phyloP scores from a whole-genome alignment of 2,888 invertebrate genomes.

The Aricia artaxerxes region DNA sequence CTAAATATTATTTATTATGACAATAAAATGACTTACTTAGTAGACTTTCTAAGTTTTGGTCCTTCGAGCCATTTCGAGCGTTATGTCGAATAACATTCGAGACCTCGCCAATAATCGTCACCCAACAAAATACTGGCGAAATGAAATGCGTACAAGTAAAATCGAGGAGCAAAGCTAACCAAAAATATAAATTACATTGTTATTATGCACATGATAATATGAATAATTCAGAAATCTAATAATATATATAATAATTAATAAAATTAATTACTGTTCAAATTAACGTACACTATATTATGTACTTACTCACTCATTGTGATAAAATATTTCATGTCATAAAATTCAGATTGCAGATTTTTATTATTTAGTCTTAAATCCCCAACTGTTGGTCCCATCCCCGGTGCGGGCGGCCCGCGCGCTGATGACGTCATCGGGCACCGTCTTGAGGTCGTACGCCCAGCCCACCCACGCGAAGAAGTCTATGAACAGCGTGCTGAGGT shows the following conservation, averaged over 20 bases:
- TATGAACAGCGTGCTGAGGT: conserved; percentile 53
- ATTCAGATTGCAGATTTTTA: not conserved
- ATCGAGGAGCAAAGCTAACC: not conserved
- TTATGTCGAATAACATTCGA: too few relatives aligned
- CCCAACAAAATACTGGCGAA: too few relatives aligned
- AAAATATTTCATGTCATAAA: not conserved
- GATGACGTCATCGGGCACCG: conserved; percentile 45
- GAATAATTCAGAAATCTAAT: not conserved
- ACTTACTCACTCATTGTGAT: not conserved
- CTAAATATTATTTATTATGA: too few relatives aligned
- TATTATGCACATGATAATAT: not conserved
- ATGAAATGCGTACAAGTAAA: not conserved
- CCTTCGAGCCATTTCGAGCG: too few relatives aligned
- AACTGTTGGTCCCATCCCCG: conserved; percentile 46
- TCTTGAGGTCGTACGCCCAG: conserved; percentile 53
- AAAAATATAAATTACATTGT: not conserved
- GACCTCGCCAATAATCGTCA: too few relatives aligned
- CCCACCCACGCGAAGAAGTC: conserved; percentile 53
- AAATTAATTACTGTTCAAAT: not conserved
- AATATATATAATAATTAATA: not conserved
- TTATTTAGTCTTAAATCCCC: not conserved
- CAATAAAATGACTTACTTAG: too few relatives aligned
- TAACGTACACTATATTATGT: not conserved
- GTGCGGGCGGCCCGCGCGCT: conserved; percentile 41
- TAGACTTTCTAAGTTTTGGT: too few relatives aligned